Percentiles rank a stretch among this genome's conserved stretches.
Conservation (phyloP, 1,140 invertebrate species). For the Philotrypesis tridentata region DNA sequence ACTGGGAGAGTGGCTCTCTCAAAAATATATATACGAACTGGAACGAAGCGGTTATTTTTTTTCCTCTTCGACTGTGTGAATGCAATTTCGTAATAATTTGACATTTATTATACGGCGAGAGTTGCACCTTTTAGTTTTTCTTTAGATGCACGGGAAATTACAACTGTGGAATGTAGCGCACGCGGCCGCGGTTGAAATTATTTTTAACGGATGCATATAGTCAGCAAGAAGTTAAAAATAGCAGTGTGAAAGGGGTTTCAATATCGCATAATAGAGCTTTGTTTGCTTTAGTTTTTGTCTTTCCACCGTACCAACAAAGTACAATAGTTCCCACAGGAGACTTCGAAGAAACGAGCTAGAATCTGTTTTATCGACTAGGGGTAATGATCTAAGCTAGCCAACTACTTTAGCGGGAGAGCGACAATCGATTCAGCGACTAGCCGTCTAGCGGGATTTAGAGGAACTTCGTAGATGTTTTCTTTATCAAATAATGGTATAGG, state of each 20-base stretch:
- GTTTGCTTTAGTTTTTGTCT: background rate
- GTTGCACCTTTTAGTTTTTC: background rate
- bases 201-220: conserved; percentile 18
- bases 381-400: background rate
- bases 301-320: background rate
- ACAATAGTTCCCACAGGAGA: background rate
- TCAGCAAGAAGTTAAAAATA: conserved; percentile 13
- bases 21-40: conserved; percentile 16
- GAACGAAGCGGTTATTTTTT: conserved; percentile 17
- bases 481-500: background rate
- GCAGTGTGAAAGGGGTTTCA: background rate
- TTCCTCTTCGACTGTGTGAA: background rate
- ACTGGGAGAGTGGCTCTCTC: background rate
- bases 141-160: too few relatives aligned
- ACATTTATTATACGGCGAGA: background rate
- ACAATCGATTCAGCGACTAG: background rate
- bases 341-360: background rate
- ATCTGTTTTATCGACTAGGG: conserved; percentile 26
- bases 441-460: background rate
- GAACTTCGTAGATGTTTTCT: background rate
- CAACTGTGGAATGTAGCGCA: background rate
- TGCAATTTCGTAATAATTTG: background rate
- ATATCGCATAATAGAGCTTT: background rate
- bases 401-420: background rate
- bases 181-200: conserved; percentile 15